Base-by-base conservation (phyloP, 1,140 invertebrate genomes). In the Catajapyx aquilonaris region DNA sequence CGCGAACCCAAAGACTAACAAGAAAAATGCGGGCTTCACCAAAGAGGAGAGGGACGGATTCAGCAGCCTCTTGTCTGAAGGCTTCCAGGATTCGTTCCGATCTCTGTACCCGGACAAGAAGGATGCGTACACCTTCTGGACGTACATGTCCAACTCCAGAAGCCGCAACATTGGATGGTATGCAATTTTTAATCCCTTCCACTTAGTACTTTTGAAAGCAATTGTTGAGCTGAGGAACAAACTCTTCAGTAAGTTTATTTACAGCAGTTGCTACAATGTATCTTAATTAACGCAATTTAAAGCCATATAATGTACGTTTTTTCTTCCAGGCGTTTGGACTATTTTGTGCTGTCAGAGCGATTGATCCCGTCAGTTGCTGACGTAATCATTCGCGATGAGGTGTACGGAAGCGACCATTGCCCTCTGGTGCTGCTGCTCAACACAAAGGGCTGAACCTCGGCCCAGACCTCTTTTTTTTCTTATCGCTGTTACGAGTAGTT, bases 91-190 rank as follows among this genome's bases (percentile, higher is more conserved):
- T 59, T 76, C 83, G 0, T 98, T 75, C 52, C 65, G 94, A 28
- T 60, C 76, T 42, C 61, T 95, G 1, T 81, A 97, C 62, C 93
- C 93, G 0, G 74, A 94, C 5, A 62, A 69, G 47, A 73, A 63
- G 10, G 75, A 65, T 2, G 77, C 75, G 7, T 98, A 94, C 51
- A 91, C 90, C 1, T 98, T 87, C 54, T 98, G 93, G 93, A 73
- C 79, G 2, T 90, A 90, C 52, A 78, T 91, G 64, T 62, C 57
- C 31, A 88, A 88, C 53, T 62, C 80, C 16, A 64, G 93, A 40
- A 60, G 66, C 2, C 90, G 81, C 48, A 94, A 98, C 64, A 69
- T 91, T 48, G 94, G 94, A 55, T 97, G 93, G 85, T 84, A 57
- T 66, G 61, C 54, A 34, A 13, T 5, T 35, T 38, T 20, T 31